Evolutionary conservation across 2,888 invertebrate species (phyloP), one percentile per base, ranked within the genome.

Genomic region (Harpagoxenus sublaevis): DNA sequence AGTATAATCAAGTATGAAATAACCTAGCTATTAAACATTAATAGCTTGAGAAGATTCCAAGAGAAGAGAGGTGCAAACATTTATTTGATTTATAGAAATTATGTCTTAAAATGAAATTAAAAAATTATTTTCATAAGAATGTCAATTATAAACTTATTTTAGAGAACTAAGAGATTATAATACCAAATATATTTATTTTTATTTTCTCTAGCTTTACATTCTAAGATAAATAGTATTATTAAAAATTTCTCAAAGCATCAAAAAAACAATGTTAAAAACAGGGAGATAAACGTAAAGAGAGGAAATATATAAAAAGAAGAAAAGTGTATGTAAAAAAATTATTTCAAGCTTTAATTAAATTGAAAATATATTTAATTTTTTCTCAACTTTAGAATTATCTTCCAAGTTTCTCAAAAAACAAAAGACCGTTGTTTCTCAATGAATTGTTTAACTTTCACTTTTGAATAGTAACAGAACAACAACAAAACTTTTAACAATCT

Each of bases 1-100:
- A 15, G n/a, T 81, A 71, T 81, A 71, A 81, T 81, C 74, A 74
- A 39, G 48, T 48, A 48, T 39, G 18, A 74, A 81, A 74, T 60
- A 51, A 12, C 18, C 23, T 35, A 31, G 60, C 48, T 81, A 60
- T 48, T 74, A 73, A 48, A 81, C 42, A 60, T 73, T 74, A 73
- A 81, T 73, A 74, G 57, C 60, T 73, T 39, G 60, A 60, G 15
- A 73, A 71, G 3, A 35, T 71, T 60, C 9, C 28, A 60, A 51
- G 31, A 48, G 10, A 3, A 18, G n/a, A n/a, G 18, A 45, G 6
- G 31, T 57, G n/a, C 6, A 60, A 18, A 68, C 35, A 48, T 35
- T 0, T 1, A 42, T 28, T 6, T 6, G n/a, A 23, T 9, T 53
- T 23, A 57, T n/a, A 57, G 9, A 70, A 79, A 45, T 75, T 10